Percentiles rank a stretch among this genome's conserved stretches.
These are phyloP conservation scores for Lymantria monacha DNA, from an alignment of 2,888 invertebrate genomes.

Conservation along the genomic window DNA sequence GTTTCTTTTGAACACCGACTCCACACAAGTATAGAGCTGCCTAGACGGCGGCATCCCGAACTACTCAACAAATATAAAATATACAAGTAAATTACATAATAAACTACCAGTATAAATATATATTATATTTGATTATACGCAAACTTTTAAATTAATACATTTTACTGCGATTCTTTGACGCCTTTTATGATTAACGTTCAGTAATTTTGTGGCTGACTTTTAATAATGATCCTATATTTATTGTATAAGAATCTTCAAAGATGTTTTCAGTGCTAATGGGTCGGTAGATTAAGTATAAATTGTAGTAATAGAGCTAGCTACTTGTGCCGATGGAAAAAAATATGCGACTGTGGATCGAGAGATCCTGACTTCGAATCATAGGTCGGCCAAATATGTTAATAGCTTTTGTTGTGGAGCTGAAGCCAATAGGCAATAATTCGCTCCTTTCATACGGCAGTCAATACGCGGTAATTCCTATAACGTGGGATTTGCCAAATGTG, in stretches of 20 bases:
- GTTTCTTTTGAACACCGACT: conserved; percentile 24
- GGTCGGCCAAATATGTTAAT: too few relatives aligned
- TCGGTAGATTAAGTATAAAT: too few relatives aligned
- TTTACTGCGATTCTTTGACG: conserved; percentile 1
- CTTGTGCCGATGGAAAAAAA: too few relatives aligned
- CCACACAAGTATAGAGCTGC: conserved; percentile 23
- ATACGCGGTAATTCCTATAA: too few relatives aligned
- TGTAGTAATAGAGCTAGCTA: too few relatives aligned
- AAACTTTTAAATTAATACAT: conserved; percentile 3
- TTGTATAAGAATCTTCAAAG: background rate
- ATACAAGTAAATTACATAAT: conserved; percentile 11
- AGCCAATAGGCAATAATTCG: too few relatives aligned
- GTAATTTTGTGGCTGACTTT: background rate
- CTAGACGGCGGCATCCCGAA: conserved; percentile 35
- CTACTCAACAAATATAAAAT: conserved; percentile 17
- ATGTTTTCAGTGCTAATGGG: too few relatives aligned
- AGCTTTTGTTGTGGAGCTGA: too few relatives aligned
- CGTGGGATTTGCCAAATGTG: too few relatives aligned
- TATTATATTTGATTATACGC: conserved; percentile 4
- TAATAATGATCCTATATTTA: background rate
- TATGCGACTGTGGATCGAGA: too few relatives aligned
- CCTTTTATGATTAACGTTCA: background rate
- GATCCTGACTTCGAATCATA: too few relatives aligned
- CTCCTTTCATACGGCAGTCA: too few relatives aligned
- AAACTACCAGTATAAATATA: background rate